Evolutionary conservation across 2,888 invertebrate genomes (phyloP), one percentile per base, ranked within the genome.

Genomic region (Alitta virens): DNA sequence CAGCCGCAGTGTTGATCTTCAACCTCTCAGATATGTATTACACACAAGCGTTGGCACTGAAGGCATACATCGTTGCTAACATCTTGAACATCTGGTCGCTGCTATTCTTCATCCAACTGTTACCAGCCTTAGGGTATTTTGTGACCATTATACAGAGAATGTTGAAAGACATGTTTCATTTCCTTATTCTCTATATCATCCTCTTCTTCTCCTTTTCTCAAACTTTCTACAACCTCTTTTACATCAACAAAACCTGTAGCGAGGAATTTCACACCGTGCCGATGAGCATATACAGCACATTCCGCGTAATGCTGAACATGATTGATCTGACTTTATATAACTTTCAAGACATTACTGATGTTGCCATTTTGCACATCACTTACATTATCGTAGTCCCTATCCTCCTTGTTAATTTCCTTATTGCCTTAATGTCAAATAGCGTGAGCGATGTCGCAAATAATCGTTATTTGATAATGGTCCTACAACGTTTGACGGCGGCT

Each of bases 331-430:
- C 62, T 12, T 42, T 57, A 2, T 57, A 54, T 21, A 46, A 55
- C 23, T 43, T 55, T 23, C 9, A 1, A 2, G 49, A 56, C 42
- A 27, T 52, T 1, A 46, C 49, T 1, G 52, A 62, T 54, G 38
- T 64, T 9, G 57, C 57, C 49, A 53, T 62, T 38, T 38, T 64
- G 14, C 64, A 64, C 40, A 50, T 49, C n/a, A 56, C 58, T 54
- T 64, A 57, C 38, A 51, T 64, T 43, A 62, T 64, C 38, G 55
- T 57, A 23, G 62, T 62, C 42, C 53, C 61, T 18, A 57, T 64
- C 42, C 55, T 64, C 12, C 50, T 62, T 14, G 61, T 64, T 16
- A 64, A 62, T 53, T 64, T 64, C 27, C 64, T 64, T 26, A 57
- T 64, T 23, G 64, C 64, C 23, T 54, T 64, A 40, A 57, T 64